A percentile compares a stretch with the other conserved stretches of the same genome.
Evolutionary conservation across 1,140 invertebrate genomes (phyloP).

Genomic region (Drosophila truncata): DNA sequence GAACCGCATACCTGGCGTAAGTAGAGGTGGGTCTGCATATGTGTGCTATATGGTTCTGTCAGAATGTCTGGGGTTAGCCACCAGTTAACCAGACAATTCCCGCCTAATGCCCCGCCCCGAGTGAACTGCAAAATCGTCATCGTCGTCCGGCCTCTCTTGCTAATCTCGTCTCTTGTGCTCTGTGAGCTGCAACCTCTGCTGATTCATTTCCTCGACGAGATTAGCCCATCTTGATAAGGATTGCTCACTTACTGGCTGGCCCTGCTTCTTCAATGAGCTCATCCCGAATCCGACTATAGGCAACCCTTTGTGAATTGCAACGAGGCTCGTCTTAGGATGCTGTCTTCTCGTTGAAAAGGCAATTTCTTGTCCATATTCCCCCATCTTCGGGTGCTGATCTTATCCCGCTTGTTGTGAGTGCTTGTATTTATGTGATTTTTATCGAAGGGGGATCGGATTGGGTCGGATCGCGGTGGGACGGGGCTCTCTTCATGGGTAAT

Average conservation of each 20-base stretch:
- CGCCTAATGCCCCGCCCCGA: constrained; percentile 33
- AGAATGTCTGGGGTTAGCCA: constrained; percentile 62
- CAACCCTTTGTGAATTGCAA: constrained; percentile 69
- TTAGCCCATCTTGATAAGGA: constrained; percentile 76
- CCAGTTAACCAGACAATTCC: constrained; percentile 32
- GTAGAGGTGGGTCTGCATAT: constrained; percentile 49
- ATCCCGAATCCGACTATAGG: constrained; percentile 33
- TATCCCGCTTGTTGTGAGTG: constrained; percentile 70
- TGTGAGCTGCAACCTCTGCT: constrained; percentile 41
- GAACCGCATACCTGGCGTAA: constrained; percentile 39
- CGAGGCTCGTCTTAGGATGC: constrained; percentile 50
- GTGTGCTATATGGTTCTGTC: constrained; percentile 15
- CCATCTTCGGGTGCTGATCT: constrained; percentile 47
- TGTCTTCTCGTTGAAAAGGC: constrained; percentile 66
- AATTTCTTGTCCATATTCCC: constrained; percentile 45
- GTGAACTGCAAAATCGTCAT: constrained; percentile 54
- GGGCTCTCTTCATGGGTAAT: constrained; percentile 33
- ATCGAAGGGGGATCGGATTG: constrained; percentile 28
- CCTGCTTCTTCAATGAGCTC: constrained; percentile 63
- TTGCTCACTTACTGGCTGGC: constrained; percentile 59
- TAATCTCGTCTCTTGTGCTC: constrained; percentile 36
- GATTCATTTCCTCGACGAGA: constrained; percentile 70
- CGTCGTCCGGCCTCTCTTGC: constrained; percentile 43
- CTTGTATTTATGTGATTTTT: constrained; percentile 46
- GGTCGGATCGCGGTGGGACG: constrained; percentile 24